Percentiles rank a stretch among this genome's conserved stretches.
Conservation (phyloP, 2,113 vertebrate genomes). For the Artemisiospiza belli region DNA sequence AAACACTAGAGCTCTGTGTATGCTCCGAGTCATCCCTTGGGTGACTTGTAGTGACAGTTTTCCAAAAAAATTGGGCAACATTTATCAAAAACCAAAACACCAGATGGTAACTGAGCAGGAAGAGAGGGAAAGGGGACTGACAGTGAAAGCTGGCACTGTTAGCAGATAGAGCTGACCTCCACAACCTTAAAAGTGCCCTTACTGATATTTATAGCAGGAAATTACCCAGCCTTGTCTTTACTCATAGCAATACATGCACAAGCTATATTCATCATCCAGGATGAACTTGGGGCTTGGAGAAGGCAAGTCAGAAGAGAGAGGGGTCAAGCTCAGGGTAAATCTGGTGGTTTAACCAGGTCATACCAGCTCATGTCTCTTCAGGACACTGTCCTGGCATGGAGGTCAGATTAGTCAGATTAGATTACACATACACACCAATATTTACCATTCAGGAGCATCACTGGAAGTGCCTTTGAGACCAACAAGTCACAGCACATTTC, state of each 20-base stretch:
- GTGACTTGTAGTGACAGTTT: neutral
- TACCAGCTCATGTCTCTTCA: neutral
- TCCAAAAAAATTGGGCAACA: neutral
- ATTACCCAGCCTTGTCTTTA: neutral
- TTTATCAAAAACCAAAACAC: neutral
- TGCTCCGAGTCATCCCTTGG: neutral
- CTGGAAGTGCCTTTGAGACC: neutral
- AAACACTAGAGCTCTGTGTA: neutral
- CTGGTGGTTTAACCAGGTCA: neutral
- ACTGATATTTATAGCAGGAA: neutral
- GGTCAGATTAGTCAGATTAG: neutral
- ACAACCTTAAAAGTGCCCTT: neutral
- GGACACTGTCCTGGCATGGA: neutral
- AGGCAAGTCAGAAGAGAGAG: neutral
- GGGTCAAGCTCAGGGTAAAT: neutral
- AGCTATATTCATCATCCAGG: neutral
- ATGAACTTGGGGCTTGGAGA: neutral
- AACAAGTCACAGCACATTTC: neutral
- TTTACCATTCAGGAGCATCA: neutral
- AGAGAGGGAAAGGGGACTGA: neutral
- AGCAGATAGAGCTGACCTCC: neutral
- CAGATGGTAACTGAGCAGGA: neutral
- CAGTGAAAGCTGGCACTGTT: neutral
- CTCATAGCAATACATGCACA: neutral
- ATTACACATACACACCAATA: neutral